A percentile compares a stretch with the other conserved stretches of the same genome.
These are phyloP conservation scores for Hedya salicella DNA, from an alignment of 2,888 invertebrate species.

Conservation along the genomic window DNA sequence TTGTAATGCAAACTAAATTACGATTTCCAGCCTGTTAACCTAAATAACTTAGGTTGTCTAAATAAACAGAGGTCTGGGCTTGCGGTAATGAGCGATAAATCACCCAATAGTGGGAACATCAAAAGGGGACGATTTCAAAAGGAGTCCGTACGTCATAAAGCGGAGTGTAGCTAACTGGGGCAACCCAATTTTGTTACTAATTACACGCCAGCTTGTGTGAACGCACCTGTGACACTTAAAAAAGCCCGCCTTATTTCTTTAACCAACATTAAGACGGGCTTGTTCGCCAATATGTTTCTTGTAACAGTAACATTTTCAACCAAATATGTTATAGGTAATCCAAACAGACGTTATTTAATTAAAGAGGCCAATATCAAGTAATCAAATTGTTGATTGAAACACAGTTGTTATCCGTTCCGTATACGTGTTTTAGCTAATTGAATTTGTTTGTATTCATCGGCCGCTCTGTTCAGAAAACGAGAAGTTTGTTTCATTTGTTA, in stretches of 20 bases:
- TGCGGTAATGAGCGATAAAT: slow-evolving; percentile 62
- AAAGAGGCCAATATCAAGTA: slow-evolving; percentile 1
- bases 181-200: slow-evolving; percentile 64
- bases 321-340: not conserved
- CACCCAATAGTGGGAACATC: slow-evolving; percentile 60
- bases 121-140: slow-evolving; percentile 57
- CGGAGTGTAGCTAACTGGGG: slow-evolving; percentile 53
- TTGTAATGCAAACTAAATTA: slow-evolving; percentile 39
- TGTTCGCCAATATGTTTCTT: too few relatives aligned
- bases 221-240: slow-evolving; percentile 45
- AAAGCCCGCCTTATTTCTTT: slow-evolving; percentile 31
- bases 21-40: slow-evolving; percentile 50
- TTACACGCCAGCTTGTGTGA: slow-evolving; percentile 55
- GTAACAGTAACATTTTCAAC: too few relatives aligned
- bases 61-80: slow-evolving; percentile 54
- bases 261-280: not conserved
- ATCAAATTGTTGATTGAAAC: slow-evolving; percentile 19
- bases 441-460: slow-evolving; percentile 12
- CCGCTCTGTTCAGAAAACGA: not conserved
- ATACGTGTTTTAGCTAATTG: slow-evolving; percentile 22
- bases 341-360: slow-evolving; percentile 4
- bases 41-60: slow-evolving; percentile 55
- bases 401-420: not conserved
- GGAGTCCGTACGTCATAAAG: slow-evolving; percentile 58
- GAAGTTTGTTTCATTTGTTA: slow-evolving; percentile 18